Evolutionary conservation across 2,113 vertebrate genomes (phyloP), one percentile per base, ranked within the genome.

Genomic region (Emberiza fucata): DNA sequence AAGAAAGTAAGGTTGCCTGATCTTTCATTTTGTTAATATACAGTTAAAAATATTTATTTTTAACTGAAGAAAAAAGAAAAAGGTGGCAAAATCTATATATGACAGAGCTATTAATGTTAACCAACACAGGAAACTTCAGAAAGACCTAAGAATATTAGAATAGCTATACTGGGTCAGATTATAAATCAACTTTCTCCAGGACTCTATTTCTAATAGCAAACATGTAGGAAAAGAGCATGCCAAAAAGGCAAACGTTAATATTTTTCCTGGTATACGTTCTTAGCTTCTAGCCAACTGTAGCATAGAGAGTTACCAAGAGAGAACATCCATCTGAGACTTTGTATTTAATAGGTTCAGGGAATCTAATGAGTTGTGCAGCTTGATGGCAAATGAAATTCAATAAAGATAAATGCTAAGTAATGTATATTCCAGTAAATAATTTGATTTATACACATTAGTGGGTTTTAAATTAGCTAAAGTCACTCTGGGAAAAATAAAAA

Each of bases 391-490:
- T 54, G 60, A 90, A 96, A 88, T 82, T 95, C 84, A 90, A 77
- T 95, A 84, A 78, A 65, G 51, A 86, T 53, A 88, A 94, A 95
- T 94, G 39, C 12, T 77, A 91, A 77, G 70, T 64, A 92, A 73
- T 81, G 60, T 37, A 78, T 78, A 93, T 81, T 77, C 51, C 64
- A 88, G 79, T 94, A 96, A 96, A 94, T 86, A 88, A 92, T 88
- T 95, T 86, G 47, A 88, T 88, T 78, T 86, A 63, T 66, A 63
- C 35, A 75, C 21, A 86, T 78, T 90, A 88, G 53, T 0, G 9
- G 22, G 45, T 71, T 90, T 66, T 82, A 90, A 90, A 90, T 81
- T 77, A 88, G 39, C 54, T 81, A 63, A 40, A 96, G 44, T 33
- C 29, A 64, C 54, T 70, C 39, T 27, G 21, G 35, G 19, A 25